Evolutionary conservation across 2,888 invertebrate species (phyloP).

Genomic region (Ormyrus thymus): DNA sequence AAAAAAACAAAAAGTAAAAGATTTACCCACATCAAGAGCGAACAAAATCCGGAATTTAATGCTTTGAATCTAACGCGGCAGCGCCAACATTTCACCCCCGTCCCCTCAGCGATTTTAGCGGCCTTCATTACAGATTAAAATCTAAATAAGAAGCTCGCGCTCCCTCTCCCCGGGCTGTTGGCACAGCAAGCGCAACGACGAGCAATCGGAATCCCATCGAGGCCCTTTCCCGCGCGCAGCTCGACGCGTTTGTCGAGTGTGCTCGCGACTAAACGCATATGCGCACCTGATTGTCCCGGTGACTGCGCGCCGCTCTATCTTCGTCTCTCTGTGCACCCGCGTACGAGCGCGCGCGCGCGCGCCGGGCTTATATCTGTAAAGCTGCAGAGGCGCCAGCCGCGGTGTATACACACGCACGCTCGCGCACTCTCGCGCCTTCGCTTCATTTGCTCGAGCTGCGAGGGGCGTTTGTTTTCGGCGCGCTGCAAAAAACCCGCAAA

Average conservation of each 20-base stretch:
- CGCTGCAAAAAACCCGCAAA: too few species aligned
- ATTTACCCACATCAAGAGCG: too few species aligned
- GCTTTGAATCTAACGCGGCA: too few species aligned
- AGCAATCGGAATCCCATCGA: conserved; percentile 54
- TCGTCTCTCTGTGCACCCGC: background rate
- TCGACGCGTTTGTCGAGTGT: conserved; percentile 31
- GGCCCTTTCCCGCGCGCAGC: conserved; percentile 25
- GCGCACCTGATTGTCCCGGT: background rate
- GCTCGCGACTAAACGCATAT: background rate
- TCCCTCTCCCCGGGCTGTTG: conserved; percentile 2
- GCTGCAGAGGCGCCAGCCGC: background rate
- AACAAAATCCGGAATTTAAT: too few species aligned
- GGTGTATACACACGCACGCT: background rate
- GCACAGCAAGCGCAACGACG: conserved; percentile 41
- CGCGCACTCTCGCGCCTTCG: too few species aligned
- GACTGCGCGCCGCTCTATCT: background rate
- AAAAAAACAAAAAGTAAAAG: too few species aligned
- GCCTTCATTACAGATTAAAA: conserved; percentile 5
- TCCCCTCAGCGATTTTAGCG: conserved; percentile 10
- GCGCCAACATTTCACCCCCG: too few species aligned
- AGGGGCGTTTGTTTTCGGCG: too few species aligned
- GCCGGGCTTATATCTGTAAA: conserved; percentile 16
- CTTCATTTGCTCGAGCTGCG: too few species aligned
- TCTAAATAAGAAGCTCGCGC: conserved; percentile 19
- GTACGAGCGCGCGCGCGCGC: background rate